Base-by-base conservation (phyloP, 2,888 invertebrate genomes). In the Apodemia zela region DNA sequence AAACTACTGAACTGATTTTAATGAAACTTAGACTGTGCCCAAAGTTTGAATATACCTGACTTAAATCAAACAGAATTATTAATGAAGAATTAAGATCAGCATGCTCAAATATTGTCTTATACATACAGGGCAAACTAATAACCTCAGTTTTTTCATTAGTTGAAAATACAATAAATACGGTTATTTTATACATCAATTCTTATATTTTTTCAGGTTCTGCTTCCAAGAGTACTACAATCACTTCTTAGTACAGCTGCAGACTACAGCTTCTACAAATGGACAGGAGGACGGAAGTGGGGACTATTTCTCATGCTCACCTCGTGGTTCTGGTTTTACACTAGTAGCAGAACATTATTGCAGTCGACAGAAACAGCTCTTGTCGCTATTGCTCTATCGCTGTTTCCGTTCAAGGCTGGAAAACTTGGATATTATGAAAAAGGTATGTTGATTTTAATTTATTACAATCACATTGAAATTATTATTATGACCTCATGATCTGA, bases 291-390 rank as follows among this genome's bases (percentile, higher is more conserved):
- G 62, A 95, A 95, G 82, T 96, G 97, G 96, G 94, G 96, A 0
- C 78, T 96, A 8, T 94, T 96, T 72, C 91, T 95, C 64, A 93
- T 97, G 61, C 86, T 95, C 0, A 93, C 95, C 0, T 95, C 96
- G 57, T 98, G 98, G 97, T 99, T 98, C 84, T 96, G 97, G 94
- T 96, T 97, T 80, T 99, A 98, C 81, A 97, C 96, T 13, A 95
- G 95, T 0, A 95, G 98, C 0, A 93, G 99, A 61, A 98, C 98
- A 0, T 80, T 99, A 60, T 94, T 96, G 45, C 99, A 99, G 80
- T 96, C 96, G 0, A 85, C 97, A 69, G 99, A 99, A 89, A 95
- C 96, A 38, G 93, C 95, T 0, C 83, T 98, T 33, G 96, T 96
- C 2, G 94, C 95, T 0, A 94, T 98, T 68, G 98, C 96, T 0